Evolutionary conservation across 1,140 invertebrate genomes (phyloP).

Genomic region (Piezodorus guildinii): DNA sequence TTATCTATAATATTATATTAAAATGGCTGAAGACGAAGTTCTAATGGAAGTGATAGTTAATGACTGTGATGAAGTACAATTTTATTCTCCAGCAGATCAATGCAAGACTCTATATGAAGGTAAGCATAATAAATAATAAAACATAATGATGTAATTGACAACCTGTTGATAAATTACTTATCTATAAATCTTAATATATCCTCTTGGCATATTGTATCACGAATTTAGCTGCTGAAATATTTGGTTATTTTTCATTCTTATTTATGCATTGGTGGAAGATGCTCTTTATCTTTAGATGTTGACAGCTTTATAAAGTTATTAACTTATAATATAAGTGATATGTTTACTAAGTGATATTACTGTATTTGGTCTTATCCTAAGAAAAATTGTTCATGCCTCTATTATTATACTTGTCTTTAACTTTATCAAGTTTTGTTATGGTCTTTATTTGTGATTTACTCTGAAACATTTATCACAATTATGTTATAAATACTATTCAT

Average conservation of each 20-base stretch:
- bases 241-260: background rate
- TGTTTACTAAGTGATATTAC: background rate
- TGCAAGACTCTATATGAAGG: constrained; percentile 8
- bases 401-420: too few relatives aligned
- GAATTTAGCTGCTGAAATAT: background rate
- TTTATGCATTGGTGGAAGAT: background rate
- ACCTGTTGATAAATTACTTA: background rate
- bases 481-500: too few relatives aligned
- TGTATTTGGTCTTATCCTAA: background rate
- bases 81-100: background rate
- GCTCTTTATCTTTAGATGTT: background rate
- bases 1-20: background rate
- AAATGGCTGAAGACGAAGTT: constrained; percentile 6
- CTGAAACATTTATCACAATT: too few relatives aligned
- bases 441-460: too few relatives aligned
- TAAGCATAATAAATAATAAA: background rate
- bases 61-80: background rate
- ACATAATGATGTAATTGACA: background rate
- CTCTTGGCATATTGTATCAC: background rate
- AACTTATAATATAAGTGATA: background rate
- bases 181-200: background rate
- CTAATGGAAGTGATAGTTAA: constrained; percentile 1
- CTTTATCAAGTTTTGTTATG: too few relatives aligned
- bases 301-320: background rate
- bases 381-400: too few relatives aligned